These are phyloP conservation scores for Fistularia tabacaria DNA, from an alignment of 2,797 vertebrate species.

Conservation along the genomic window DNA sequence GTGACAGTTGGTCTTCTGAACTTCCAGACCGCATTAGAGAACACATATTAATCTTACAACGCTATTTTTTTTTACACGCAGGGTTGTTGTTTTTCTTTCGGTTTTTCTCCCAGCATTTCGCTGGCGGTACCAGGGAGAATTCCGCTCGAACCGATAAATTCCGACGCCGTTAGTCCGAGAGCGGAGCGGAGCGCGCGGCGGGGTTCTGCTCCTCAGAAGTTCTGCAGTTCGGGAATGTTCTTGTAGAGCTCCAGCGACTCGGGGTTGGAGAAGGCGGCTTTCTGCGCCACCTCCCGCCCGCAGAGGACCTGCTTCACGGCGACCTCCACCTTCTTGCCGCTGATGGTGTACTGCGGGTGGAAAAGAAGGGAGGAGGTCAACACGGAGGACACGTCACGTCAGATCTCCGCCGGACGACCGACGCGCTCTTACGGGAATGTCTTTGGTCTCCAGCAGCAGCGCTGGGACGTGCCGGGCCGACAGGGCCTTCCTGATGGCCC, in stretches of 20 bases:
- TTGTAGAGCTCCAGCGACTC: slow-evolving; percentile 89
- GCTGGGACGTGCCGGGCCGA: slow-evolving; percentile 90
- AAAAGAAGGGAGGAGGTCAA: slow-evolving; percentile 14
- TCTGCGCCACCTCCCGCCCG: slow-evolving; percentile 83
- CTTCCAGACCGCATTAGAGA: no score
- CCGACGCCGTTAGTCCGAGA: background rate
- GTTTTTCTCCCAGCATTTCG: no score
- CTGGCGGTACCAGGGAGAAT: background rate
- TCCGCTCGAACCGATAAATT: background rate
- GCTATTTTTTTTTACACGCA: no score
- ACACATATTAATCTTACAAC: no score
- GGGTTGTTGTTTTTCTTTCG: no score
- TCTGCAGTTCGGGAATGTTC: slow-evolving; percentile 89
- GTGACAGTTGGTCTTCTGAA: no score
- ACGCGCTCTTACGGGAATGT: slow-evolving; percentile 88
- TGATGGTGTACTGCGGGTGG: slow-evolving; percentile 88
- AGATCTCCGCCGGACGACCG: rapidly evolving
- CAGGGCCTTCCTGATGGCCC: slow-evolving; percentile 83
- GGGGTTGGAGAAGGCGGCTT: slow-evolving; percentile 91
- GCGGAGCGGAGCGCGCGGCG: background rate
- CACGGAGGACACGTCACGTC: background rate
- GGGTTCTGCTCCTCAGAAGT: slow-evolving; percentile 69
- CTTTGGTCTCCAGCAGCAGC: slow-evolving; percentile 88
- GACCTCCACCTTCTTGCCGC: slow-evolving; percentile 96
- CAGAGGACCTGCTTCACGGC: slow-evolving; percentile 93